Conservation (phyloP, 1,140 invertebrate species). For the Pollicipes pollicipes region DNA sequence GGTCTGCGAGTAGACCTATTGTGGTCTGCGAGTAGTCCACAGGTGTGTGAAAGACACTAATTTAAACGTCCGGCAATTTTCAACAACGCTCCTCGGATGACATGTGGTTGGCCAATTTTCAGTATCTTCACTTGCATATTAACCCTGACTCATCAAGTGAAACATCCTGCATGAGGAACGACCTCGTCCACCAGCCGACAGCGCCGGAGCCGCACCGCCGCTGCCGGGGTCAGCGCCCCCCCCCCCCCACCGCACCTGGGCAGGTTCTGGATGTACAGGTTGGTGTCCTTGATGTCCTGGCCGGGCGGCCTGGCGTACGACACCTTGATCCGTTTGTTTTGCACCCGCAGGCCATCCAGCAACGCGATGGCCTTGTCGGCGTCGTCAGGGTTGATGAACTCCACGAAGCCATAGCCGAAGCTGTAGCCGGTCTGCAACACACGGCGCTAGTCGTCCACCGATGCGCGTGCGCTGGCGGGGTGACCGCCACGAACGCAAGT, state of each 20-base stretch:
- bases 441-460: neutral
- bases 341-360: conserved; percentile 70
- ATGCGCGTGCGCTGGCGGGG: neutral
- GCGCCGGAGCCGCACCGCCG: too few relatives aligned
- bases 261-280: conserved; percentile 82
- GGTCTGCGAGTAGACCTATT: too few relatives aligned
- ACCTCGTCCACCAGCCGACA: neutral
- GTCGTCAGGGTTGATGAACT: conserved; percentile 67
- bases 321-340: conserved; percentile 72
- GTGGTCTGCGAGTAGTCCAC: too few relatives aligned
- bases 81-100: neutral
- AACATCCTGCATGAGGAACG: conserved; percentile 16
- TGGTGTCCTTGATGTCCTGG: conserved; percentile 85
- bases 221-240: neutral
- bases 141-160: conserved; percentile 14
- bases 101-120: too few relatives aligned
- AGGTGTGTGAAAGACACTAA: too few relatives aligned
- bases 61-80: too few relatives aligned
- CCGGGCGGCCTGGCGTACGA: conserved; percentile 78
- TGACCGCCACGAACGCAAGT: too few relatives aligned
- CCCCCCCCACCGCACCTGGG: conserved; percentile 37
- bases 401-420: conserved; percentile 91
- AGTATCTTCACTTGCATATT: too few relatives aligned
- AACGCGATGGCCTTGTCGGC: conserved; percentile 65
- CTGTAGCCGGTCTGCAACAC: conserved; percentile 67